Base-by-base conservation (phyloP, 2,797 vertebrate species). In the Xenops minutus region DNA sequence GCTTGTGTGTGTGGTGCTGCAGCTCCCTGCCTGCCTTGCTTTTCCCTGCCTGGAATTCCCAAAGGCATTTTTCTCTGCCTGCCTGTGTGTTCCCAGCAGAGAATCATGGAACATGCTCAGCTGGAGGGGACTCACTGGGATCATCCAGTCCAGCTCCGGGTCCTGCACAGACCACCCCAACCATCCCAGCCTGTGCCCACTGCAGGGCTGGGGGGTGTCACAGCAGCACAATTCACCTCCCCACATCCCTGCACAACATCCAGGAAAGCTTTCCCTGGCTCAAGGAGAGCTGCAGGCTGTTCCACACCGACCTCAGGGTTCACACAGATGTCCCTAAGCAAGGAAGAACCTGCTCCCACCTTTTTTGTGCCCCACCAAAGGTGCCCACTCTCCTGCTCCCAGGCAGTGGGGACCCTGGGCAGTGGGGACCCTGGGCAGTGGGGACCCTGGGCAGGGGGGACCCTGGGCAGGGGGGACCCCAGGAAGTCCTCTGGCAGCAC, bases 351-450 rank as follows among this genome's bases (percentile, higher is more conserved):
- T 24, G 2, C 9, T 26, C 21, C 24, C 58, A 36, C 21, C 5
- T 20, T 30, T 54, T 12, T 10, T 37, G 22, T 37, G 34, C 21
- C 88, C 26, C 46, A 22, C 3, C 22, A 2, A 6, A 72, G 29
- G 8, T 56, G 30, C 8, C 11, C 0, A 0, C 23, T 26, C 10
- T 56, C 0, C 0, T 23, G 44, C 21, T 54, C 14, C 15, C 62
- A 4, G 44, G 55, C 55, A 6, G 2, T 8, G 58, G 37, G 58
- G 26, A 24, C 14, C 32, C 12, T 63, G 61, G 49, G 61, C 46
- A 10, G 6, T 7, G 44, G 32, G 54, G 21, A 24, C 19, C 52
- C 14, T 63, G 61, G 49, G 61, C 46, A 10, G 6, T 7, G 44
- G 32, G 54, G 21, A 24, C 19, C 52, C 14, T n/a, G n/a, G 44